Percentiles rank a stretch among this genome's conserved stretches.
phyloP scores from a whole-genome alignment of 2,888 invertebrate species.

The Beris chalybata region DNA sequence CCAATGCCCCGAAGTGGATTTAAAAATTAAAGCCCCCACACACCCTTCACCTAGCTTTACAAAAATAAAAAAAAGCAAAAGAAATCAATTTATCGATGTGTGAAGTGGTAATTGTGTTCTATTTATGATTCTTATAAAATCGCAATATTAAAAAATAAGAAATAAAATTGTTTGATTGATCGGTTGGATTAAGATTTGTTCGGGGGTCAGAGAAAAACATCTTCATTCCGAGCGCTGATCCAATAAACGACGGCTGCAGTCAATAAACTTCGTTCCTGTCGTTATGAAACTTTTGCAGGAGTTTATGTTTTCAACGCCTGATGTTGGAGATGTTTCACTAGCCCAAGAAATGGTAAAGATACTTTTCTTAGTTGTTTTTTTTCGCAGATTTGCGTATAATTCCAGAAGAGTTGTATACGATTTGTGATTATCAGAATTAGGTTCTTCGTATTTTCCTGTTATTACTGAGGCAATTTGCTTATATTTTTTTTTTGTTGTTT shows the following conservation, averaged over 20 bases:
- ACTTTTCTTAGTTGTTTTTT: neutral
- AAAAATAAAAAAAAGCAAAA: neutral
- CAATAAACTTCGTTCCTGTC: conserved; percentile 1
- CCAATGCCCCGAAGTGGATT: conserved; percentile 8
- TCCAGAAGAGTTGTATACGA: neutral
- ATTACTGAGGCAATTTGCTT: neutral
- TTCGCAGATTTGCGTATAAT: neutral
- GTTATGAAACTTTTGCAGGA: conserved; percentile 55
- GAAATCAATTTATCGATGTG: conserved; percentile 8
- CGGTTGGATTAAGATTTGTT: neutral
- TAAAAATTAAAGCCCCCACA: neutral
- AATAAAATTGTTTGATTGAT: neutral
- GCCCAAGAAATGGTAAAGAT: conserved; percentile 55
- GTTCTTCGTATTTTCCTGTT: neutral
- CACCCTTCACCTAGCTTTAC: too few species aligned
- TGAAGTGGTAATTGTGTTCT: conserved; percentile 3
- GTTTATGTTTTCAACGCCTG: conserved; percentile 56
- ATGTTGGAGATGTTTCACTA: conserved; percentile 52
- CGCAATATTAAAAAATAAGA: neutral
- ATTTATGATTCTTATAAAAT: conserved; percentile 1
- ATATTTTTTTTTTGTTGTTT: neutral
- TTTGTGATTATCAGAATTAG: neutral
- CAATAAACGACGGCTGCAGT: too few species aligned
- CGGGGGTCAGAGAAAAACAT: neutral
- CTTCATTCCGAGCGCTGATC: neutral